Base-by-base conservation (phyloP, 2,113 vertebrate genomes). In the Crotophaga sulcirostris region DNA sequence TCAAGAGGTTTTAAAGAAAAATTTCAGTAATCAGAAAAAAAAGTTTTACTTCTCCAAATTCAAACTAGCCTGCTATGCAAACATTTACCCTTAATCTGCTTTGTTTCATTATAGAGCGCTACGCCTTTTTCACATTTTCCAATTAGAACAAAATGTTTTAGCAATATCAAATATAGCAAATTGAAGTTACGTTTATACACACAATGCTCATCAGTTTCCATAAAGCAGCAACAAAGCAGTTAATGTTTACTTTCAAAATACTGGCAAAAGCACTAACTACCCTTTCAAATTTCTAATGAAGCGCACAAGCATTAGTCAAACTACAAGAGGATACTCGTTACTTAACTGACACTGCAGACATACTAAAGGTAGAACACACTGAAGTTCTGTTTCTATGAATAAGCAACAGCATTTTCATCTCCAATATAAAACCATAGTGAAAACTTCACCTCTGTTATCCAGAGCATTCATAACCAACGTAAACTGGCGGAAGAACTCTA, bases 381-480 rank as follows among this genome's bases (percentile, higher is more conserved):
- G 18, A 42, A 73, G 20, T 18, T 51, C 24, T 38, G 20, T 25
- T 85, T 83, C 38, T 68, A 44, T 15, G 16, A 70, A 34, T 7
- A 75, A 73, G 17, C 63, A 74, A 75, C 47, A 85, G 24, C 16
- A 58, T n/a, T 90, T 80, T 84, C 10, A 95, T 60, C 47, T 84
- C 54, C 69, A 78, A 68, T 38, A 89, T 3, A 66, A 90, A 90
- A 86, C 16, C 28, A 87, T 23, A 77, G 38, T 36, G 91, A 74
- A 93, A 93, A 75, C 76, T 90, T 98, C 98, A 99, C 99, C 99
- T 99, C 99, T 98, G 98, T 99, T 99, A 97, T 99, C 99, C 97
- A 99, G 97, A 87, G 99, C 99, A 80, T 99, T 99, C 99, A 99
- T 99, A 95, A 99, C 99, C 95, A 99, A 97, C 11, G 98, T 98